Percentiles rank a stretch among this genome's conserved stretches.
These are phyloP conservation scores for Aphidius gifuensis DNA, from an alignment of 1,140 invertebrate species.

Conservation along the genomic window DNA sequence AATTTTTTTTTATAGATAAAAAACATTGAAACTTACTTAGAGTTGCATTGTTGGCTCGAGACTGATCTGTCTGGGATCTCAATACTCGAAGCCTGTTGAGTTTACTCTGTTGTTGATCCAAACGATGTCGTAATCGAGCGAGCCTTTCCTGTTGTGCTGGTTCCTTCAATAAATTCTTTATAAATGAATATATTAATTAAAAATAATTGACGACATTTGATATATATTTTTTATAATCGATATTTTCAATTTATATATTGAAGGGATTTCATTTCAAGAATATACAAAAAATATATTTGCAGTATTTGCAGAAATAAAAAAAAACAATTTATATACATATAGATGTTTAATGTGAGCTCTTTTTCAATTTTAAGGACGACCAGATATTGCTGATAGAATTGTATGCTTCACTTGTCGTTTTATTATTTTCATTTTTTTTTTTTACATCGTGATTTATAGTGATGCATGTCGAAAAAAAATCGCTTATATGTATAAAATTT, in stretches of 20 bases:
- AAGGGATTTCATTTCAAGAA: too few relatives aligned
- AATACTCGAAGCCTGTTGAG: conserved; percentile 83
- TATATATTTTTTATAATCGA: neutral
- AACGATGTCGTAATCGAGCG: conserved; percentile 80
- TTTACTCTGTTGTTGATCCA: conserved; percentile 92
- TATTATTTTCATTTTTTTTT: too few relatives aligned
- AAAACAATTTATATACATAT: too few relatives aligned
- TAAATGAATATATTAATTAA: conserved; percentile 2
- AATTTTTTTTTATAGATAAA: neutral
- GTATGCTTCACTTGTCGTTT: too few relatives aligned
- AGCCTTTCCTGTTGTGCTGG: conserved; percentile 86
- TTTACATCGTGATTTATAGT: too few relatives aligned
- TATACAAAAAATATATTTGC: too few relatives aligned
- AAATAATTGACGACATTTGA: conserved; percentile 6
- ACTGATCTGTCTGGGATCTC: conserved; percentile 87
- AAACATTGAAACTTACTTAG: conserved; percentile 70
- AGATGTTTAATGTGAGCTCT: too few relatives aligned
- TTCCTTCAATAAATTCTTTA: conserved; percentile 50
- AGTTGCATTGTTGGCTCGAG: conserved; percentile 84
- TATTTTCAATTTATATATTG: neutral
- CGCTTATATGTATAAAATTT: too few relatives aligned
- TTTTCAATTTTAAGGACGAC: too few relatives aligned
- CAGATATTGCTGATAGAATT: too few relatives aligned
- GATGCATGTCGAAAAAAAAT: too few relatives aligned
- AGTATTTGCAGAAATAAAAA: too few relatives aligned